Evolutionary conservation across 2,797 vertebrate genomes (phyloP).

Genomic region (Enteromius treurensis): DNA sequence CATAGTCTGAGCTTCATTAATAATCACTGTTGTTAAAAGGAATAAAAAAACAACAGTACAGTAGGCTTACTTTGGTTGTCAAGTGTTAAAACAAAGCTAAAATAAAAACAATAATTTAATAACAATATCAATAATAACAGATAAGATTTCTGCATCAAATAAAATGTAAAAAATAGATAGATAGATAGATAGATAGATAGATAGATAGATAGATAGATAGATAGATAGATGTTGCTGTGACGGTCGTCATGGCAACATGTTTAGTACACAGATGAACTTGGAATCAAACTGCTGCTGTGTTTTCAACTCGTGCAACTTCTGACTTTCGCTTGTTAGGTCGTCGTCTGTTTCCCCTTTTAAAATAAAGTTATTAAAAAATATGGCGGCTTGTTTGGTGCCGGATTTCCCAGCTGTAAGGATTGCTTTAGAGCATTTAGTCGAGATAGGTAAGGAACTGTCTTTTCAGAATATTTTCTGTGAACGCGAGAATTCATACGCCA

Average conservation of each 20-base stretch:
- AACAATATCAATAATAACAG: background rate
- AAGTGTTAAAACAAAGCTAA: background rate
- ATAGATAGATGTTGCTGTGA: background rate
- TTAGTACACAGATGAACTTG: constrained; percentile 13
- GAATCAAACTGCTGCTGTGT: background rate
- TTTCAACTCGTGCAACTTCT: background rate
- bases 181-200: too few relatives aligned
- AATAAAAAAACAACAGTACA: too few relatives aligned
- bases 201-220: too few relatives aligned
- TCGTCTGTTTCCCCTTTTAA: background rate
- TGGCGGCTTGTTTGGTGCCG: constrained; percentile 70
- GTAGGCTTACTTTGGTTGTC: too few relatives aligned
- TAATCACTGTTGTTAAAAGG: background rate
- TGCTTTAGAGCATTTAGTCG: constrained; percentile 71
- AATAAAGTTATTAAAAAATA: constrained; percentile 33
- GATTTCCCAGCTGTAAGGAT: constrained; percentile 71
- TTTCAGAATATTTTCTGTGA: background rate
- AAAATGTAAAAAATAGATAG: background rate
- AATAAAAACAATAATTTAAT: too few relatives aligned
- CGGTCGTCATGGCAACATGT: constrained; percentile 40
- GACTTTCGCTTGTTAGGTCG: background rate
- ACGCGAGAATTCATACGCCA: background rate
- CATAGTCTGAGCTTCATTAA: background rate
- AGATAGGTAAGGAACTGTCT: constrained; percentile 65
- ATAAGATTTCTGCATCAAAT: background rate